Percentiles rank a stretch among this genome's conserved stretches.
Conservation (phyloP, 2,888 invertebrate genomes). For the Creontiades dilutus region DNA sequence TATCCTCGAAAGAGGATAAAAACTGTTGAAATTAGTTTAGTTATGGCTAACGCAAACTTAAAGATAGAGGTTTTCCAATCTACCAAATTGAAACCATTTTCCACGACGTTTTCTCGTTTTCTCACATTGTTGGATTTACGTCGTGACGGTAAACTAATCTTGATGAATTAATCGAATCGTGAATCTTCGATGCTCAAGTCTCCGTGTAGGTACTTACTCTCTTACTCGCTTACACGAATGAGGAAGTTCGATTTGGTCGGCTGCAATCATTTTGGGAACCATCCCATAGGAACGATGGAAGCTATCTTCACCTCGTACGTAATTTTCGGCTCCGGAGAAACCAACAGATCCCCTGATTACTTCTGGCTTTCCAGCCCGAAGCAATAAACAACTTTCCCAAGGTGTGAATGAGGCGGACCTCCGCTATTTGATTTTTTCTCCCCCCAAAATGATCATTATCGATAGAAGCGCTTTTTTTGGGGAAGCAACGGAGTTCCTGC, state of each 20-base stretch:
- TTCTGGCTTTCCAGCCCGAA: not conserved
- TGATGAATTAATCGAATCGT: too few relatives aligned
- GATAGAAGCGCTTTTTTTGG: slow-evolving; percentile 27
- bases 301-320: slow-evolving; percentile 3
- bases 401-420: not conserved
- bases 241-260: slow-evolving; percentile 9
- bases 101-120: too few relatives aligned
- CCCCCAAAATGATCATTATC: slow-evolving; percentile 31
- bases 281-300: not conserved
- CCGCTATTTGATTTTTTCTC: not conserved
- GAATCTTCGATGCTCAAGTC: too few relatives aligned
- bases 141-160: too few relatives aligned
- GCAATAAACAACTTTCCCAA: slow-evolving; percentile 42
- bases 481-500: not conserved
- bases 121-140: too few relatives aligned
- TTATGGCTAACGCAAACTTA: too few relatives aligned
- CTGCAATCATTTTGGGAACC: not conserved
- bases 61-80: too few relatives aligned
- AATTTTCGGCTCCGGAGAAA: slow-evolving; percentile 17
- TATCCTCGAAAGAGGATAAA: too few relatives aligned
- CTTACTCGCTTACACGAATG: not conserved
- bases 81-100: too few relatives aligned
- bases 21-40: too few relatives aligned
- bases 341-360: slow-evolving; percentile 25
- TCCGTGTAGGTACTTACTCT: too few relatives aligned